Conservation (phyloP, 2,797 vertebrate genomes). For the Myotis myotis region DNA sequence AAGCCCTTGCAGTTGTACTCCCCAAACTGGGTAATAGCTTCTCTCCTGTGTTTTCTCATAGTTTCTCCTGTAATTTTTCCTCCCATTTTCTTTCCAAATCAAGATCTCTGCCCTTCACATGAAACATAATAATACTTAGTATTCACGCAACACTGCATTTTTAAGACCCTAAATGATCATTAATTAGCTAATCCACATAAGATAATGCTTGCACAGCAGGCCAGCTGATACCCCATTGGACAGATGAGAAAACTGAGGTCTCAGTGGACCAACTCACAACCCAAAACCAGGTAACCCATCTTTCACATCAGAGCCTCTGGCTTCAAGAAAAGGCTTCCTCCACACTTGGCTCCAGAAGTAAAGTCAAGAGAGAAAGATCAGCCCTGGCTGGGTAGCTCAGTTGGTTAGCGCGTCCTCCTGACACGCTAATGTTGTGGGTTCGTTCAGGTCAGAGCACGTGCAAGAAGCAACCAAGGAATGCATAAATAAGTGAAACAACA, state of each 20-base stretch:
- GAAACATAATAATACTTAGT: constrained; percentile 57
- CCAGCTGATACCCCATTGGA: constrained; percentile 36
- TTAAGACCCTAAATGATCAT: constrained; percentile 18
- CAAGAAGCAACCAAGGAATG: neutral
- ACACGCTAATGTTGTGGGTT: neutral
- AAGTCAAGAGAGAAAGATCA: neutral
- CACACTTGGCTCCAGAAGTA: neutral
- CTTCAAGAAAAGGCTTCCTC: neutral
- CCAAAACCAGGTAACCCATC: neutral
- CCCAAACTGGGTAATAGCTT: constrained; percentile 57
- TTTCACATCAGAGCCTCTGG: neutral
- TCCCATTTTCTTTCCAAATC: constrained; percentile 59
- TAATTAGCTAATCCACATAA: constrained; percentile 39
- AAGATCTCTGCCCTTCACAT: constrained; percentile 64
- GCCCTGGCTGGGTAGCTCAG: neutral
- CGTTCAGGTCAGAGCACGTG: neutral
- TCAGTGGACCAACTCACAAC: neutral
- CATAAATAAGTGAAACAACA: neutral
- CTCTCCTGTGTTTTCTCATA: constrained; percentile 57
- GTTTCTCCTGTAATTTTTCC: constrained; percentile 54
- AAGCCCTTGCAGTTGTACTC: neutral
- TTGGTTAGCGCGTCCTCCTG: neutral
- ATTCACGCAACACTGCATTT: constrained; percentile 54
- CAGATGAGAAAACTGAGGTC: constrained; percentile 19
- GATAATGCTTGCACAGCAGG: neutral